Base-by-base conservation (phyloP, 2,797 vertebrate species). In the Knipowitschia caucasica region DNA sequence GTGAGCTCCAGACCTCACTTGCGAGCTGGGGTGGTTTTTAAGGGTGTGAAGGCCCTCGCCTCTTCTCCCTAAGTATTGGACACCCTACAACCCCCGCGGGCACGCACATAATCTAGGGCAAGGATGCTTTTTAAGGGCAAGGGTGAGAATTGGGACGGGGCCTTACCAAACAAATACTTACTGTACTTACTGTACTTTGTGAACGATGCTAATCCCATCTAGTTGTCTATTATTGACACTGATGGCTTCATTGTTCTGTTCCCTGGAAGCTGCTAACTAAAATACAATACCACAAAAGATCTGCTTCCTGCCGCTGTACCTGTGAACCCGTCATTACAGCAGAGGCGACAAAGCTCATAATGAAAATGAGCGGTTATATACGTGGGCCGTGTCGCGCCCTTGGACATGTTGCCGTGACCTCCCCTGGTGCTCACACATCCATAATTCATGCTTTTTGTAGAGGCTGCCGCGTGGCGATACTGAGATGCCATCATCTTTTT, bases 361-460 rank as follows among this genome's bases (percentile, higher is more conserved):
- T 46, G 40, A 61, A 67, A 72, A 69, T 45, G 23, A 73, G 54
- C 23, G 35, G 59, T 58, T 64, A 33, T 45, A 49, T 50, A 67
- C 58, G 49, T 76, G 69, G 59, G 64, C 69, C 76, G 64, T 51
- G 50, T 35, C 44, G 44, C 67, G 72, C 54, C 72, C 73, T 80
- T 68, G 72, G 53, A 50, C 44, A 21, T 31, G 57, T 47, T 40
- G 30, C 38, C 51, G 42, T 71, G 71, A 82, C 71, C 78, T 61
- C 63, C 52, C 49, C 38, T 44, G 61, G 42, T 50, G 42, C 44
- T 49, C 56, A 47, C 66, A 59, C 49, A 79, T 87, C 64, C 75
- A 85, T 86, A 78, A 85, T 85, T 83, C 82, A 88, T 80, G 64
- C 5, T 42, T 30, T 33, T 52, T 56, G 69, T 66, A 34, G 67